A percentile compares a stretch with the other conserved stretches of the same genome.
Evolutionary conservation across 2,888 invertebrate genomes (phyloP).

Genomic region (Marronus borbonicus): DNA sequence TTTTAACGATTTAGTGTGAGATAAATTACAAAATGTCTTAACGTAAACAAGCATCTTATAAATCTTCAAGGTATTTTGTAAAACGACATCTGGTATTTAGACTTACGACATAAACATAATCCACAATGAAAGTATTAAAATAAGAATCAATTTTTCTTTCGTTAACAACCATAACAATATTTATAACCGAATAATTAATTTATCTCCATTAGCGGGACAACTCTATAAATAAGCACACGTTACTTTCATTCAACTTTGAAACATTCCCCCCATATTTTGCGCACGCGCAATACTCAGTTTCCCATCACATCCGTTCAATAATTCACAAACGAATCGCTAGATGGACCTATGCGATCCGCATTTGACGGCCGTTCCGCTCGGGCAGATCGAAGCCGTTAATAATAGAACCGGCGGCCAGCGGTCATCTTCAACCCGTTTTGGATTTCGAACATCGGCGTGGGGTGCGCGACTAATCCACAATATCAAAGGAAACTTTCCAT

Average conservation of each 20-base stretch:
- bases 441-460: neutral
- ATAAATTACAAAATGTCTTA: no score
- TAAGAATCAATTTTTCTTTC: neutral
- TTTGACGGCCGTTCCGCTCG: neutral
- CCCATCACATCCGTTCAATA: constrained; percentile 22
- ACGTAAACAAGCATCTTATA: no score
- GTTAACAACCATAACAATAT: neutral
- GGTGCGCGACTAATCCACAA: constrained; percentile 17
- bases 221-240: neutral
- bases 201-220: neutral
- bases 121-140: no score
- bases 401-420: constrained; percentile 26
- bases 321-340: constrained; percentile 29
- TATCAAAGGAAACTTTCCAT: constrained; percentile 41
- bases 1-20: no score
- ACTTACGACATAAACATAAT: no score
- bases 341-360: constrained; percentile 17
- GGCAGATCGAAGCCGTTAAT: constrained; percentile 28
- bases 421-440: constrained; percentile 15
- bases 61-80: no score
- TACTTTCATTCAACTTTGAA: constrained; percentile 28
- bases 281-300: constrained; percentile 14
- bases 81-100: no score
- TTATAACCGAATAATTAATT: constrained; percentile 6
- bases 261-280: neutral